These are phyloP conservation scores for Lasius platythorax DNA, from an alignment of 2,888 invertebrate genomes.

Conservation along the genomic window DNA sequence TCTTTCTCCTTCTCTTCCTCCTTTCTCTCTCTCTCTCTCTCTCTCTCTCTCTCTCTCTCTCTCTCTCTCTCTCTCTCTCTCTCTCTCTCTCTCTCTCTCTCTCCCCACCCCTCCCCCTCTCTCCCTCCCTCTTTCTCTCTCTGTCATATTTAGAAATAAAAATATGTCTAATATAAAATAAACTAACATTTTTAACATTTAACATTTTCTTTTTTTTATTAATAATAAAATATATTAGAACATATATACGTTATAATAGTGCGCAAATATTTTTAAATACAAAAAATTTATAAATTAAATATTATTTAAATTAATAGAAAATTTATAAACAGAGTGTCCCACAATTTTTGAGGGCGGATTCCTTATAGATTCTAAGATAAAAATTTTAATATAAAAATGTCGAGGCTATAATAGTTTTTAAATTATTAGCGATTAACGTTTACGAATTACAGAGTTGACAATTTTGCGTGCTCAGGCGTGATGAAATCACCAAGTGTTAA, in stretches of 20 bases:
- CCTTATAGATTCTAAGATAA: neutral
- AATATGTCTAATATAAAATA: neutral
- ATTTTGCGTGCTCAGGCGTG: neutral
- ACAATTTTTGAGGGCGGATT: neutral
- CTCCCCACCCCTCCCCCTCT: too few species aligned
- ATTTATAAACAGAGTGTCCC: neutral
- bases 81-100: too few species aligned
- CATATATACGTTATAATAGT: neutral
- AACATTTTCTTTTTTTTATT: neutral
- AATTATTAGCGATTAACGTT: neutral
- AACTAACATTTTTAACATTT: neutral
- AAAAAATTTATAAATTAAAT: neutral
- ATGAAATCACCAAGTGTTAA: neutral
- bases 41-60: too few species aligned
- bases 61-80: too few species aligned
- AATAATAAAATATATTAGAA: neutral
- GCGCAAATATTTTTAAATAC: neutral
- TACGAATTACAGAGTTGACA: neutral
- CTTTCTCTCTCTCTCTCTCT: too few species aligned
- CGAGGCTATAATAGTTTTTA: neutral
- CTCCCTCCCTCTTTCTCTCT: too few species aligned
- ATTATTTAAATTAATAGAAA: neutral
- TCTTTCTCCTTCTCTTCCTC: too few species aligned
- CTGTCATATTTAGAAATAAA: too few species aligned
- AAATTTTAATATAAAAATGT: neutral